These are phyloP conservation scores for Megaleporinus macrocephalus DNA, from an alignment of 2,113 vertebrate genomes.

Conservation along the genomic window DNA sequence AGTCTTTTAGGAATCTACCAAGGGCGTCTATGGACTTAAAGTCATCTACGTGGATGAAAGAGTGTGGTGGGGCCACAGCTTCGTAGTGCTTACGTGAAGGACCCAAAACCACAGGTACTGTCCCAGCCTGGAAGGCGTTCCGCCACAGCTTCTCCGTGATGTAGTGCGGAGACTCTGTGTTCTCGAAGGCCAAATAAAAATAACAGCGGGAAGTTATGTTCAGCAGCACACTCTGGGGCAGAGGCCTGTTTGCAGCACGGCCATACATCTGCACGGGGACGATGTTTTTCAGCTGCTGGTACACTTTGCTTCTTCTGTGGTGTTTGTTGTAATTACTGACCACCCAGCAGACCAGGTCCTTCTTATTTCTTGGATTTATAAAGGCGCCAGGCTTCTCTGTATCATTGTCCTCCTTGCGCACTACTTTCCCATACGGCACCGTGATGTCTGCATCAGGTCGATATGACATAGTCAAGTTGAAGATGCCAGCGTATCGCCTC, in stretches of 20 bases:
- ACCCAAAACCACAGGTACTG: constrained; percentile 88
- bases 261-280: constrained; percentile 84
- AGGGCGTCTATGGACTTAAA: constrained; percentile 81
- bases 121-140: constrained; percentile 79
- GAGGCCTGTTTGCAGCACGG: constrained; percentile 56
- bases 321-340: constrained; percentile 82
- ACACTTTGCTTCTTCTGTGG: constrained; percentile 79
- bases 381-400: rapidly evolving
- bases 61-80: constrained; percentile 78
- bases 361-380: constrained; percentile 72
- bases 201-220: constrained; percentile 82
- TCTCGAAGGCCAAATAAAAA: constrained; percentile 96
- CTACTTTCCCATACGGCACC: constrained; percentile 84
- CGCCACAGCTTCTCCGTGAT: constrained; percentile 96
- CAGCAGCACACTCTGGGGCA: constrained; percentile 74
- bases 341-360: constrained; percentile 84
- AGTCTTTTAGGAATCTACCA: constrained; percentile 73
- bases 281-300: constrained; percentile 71
- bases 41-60: constrained; percentile 89
- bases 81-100: constrained; percentile 81
- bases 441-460: constrained; percentile 85
- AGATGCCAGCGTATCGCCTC: constrained; percentile 67
- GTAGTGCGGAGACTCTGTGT: constrained; percentile 85
- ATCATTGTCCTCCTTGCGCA: constrained; percentile 51
- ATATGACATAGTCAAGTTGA: constrained; percentile 93